A percentile compares a stretch with the other conserved stretches of the same genome.
These are phyloP conservation scores for Myxocyprinus asiaticus DNA, from an alignment of 2,113 vertebrate genomes.

Conservation along the genomic window DNA sequence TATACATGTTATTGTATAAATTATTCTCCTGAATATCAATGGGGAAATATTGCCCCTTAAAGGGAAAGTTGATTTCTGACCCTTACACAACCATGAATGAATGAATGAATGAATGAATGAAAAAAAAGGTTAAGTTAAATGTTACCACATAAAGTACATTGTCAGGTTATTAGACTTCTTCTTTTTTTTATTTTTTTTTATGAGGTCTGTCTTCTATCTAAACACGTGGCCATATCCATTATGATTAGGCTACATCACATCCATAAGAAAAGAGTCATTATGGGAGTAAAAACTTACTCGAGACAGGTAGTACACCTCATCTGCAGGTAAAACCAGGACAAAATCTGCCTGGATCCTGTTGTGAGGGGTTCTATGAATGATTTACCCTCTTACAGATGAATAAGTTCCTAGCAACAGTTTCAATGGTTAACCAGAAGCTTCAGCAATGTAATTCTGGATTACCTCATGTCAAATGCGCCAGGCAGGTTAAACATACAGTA, in stretches of 20 bases:
- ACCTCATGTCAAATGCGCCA: constrained; percentile 31
- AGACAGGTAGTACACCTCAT: not conserved
- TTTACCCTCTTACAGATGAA: constrained; percentile 43
- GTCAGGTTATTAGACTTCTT: too few species aligned
- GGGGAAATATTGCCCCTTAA: too few species aligned
- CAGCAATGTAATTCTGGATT: constrained; percentile 14
- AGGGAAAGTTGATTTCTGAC: too few species aligned
- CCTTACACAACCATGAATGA: too few species aligned
- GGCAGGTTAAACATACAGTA: constrained; percentile 19
- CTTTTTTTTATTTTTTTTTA: too few species aligned
- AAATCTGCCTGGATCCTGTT: constrained; percentile 29
- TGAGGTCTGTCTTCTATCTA: not conserved
- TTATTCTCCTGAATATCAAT: too few species aligned
- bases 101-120: too few species aligned
- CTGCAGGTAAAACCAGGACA: constrained; percentile 33
- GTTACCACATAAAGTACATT: too few species aligned
- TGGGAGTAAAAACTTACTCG: not conserved
- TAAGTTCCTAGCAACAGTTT: constrained; percentile 46
- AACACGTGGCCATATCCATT: not conserved
- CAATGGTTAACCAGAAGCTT: not conserved
- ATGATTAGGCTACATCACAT: too few species aligned
- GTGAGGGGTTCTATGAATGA: not conserved
- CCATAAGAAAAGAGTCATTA: not conserved
- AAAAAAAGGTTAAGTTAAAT: too few species aligned
- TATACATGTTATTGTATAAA: too few species aligned